Evolutionary conservation across 2,888 invertebrate genomes (phyloP), one percentile per base, ranked within the genome.

Genomic region (Matsumyia berberina): DNA sequence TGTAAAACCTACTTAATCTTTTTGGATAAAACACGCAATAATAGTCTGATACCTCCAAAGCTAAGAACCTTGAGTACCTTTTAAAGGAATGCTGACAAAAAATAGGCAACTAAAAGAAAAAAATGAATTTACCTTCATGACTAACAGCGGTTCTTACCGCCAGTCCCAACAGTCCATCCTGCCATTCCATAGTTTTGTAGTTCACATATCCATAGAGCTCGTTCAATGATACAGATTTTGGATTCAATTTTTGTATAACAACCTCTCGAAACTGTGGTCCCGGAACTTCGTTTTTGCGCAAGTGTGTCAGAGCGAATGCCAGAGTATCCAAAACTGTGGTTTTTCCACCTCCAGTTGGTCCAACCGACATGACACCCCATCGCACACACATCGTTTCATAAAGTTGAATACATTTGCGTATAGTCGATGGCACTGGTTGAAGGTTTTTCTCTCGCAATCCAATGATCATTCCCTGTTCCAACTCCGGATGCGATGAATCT

Each of bases 311-410:
- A 0, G 96, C 94, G 64, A 94, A 93, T 31, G 94, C 95, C 55
- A 98, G 91, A 0, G 95, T 94, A 95, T 97, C 90, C 39, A 97
- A 93, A 7, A 96, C 94, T 0, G 95, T 94, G 0, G 96, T 95
- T 91, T 97, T 97, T 3, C 97, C 97, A 2, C 97, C 95, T 0
- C 97, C 97, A 0, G 97, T 97, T 0, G 97, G 97, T 0, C 97
- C 97, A 0, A 97, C 97, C 83, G 97, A 91, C 97, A 98, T 97
- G 0, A 97, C 97, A 2, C 97, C 97, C 94, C 97, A 97, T 15
- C 97, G 93, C 2, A 97, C 97, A 86, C 96, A 95, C 96, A 97
- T 96, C 0, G 97, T 97, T 90, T 97, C 97, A 89, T 96, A 96
- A 8, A 97, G 92, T 90, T 98, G 97, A 85, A 97, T 96, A 15